phyloP scores from a whole-genome alignment of 2,888 invertebrate species.

The Caenorhabditis japonica region DNA sequence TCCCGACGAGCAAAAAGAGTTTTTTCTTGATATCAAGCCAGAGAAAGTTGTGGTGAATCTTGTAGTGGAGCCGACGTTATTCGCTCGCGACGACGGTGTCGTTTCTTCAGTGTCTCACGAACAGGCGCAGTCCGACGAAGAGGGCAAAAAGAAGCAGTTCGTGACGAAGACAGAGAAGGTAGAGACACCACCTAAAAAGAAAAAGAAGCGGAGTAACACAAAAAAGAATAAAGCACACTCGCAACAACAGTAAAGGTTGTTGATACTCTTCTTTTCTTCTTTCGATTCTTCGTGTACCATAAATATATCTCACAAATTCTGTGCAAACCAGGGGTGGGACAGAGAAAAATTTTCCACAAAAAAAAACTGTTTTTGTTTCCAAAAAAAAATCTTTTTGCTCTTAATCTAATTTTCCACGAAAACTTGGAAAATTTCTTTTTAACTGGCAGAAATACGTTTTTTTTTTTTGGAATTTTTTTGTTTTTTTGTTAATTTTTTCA shows the following conservation, averaged over 20 bases:
- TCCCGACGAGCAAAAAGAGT: conserved; percentile 9
- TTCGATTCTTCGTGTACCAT: not conserved
- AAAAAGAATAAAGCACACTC: conserved; percentile 9
- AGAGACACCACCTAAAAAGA: conserved; percentile 33
- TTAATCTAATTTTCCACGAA: too few relatives aligned
- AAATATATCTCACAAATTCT: conserved; percentile 9
- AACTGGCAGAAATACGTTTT: too few relatives aligned
- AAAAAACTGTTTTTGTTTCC: too few relatives aligned
- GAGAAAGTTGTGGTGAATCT: conserved; percentile 3
- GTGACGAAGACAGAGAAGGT: conserved; percentile 43
- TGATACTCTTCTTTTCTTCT: not conserved
- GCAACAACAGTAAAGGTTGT: conserved; percentile 34
- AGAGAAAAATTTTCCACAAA: too few relatives aligned
- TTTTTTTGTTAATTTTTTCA: too few relatives aligned
- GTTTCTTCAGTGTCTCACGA: conserved; percentile 36
- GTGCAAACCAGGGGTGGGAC: conserved; percentile 7
- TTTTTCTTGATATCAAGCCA: conserved; percentile 17
- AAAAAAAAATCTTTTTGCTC: too few relatives aligned
- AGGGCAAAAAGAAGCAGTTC: conserved; percentile 38
- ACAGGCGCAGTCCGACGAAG: conserved; percentile 30
- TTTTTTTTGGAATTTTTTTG: too few relatives aligned
- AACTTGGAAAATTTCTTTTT: too few relatives aligned
- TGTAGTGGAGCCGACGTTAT: conserved; percentile 14
- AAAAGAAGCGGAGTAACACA: conserved; percentile 33
- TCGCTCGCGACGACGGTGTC: conserved; percentile 47